These are phyloP conservation scores for Accipiter cooperii DNA, from an alignment of 2,113 vertebrate species.

Conservation along the genomic window DNA sequence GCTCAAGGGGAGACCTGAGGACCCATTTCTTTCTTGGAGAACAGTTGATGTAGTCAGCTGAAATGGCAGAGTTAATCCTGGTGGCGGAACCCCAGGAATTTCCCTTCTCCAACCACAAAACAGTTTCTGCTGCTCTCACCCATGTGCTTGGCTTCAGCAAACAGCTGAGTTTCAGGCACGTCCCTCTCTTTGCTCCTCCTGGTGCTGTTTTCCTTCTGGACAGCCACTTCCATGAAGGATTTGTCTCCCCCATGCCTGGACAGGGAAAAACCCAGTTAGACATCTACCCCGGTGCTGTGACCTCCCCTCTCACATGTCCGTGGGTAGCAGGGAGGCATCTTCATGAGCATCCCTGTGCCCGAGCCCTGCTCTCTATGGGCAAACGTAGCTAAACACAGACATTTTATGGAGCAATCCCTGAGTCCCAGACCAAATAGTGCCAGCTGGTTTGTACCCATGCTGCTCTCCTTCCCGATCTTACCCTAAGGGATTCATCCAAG, in stretches of 20 bases:
- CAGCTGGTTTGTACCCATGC: neutral
- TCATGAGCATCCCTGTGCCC: neutral
- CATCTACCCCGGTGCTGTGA: neutral
- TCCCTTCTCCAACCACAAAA: neutral
- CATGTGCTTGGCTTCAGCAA: neutral
- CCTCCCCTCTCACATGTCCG: neutral
- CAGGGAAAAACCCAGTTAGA: neutral
- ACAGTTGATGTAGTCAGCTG: neutral
- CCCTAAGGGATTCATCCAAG: neutral
- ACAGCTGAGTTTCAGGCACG: neutral
- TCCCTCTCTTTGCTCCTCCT: neutral
- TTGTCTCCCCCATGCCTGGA: neutral
- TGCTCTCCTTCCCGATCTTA: neutral
- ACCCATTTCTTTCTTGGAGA: neutral
- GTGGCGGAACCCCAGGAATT: neutral
- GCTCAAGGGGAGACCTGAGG: neutral
- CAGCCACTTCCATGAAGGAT: neutral
- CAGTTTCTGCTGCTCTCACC: neutral
- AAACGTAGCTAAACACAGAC: neutral
- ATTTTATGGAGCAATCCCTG: neutral
- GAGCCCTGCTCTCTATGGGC: accelerated
- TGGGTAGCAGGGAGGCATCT: neutral
- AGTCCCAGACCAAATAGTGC: neutral
- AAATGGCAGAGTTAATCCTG: neutral
- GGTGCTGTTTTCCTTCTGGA: neutral